A percentile compares a stretch with the other conserved stretches of the same genome.
Evolutionary conservation across 2,797 vertebrate genomes (phyloP).

Genomic region (Babyrousa celebensis): DNA sequence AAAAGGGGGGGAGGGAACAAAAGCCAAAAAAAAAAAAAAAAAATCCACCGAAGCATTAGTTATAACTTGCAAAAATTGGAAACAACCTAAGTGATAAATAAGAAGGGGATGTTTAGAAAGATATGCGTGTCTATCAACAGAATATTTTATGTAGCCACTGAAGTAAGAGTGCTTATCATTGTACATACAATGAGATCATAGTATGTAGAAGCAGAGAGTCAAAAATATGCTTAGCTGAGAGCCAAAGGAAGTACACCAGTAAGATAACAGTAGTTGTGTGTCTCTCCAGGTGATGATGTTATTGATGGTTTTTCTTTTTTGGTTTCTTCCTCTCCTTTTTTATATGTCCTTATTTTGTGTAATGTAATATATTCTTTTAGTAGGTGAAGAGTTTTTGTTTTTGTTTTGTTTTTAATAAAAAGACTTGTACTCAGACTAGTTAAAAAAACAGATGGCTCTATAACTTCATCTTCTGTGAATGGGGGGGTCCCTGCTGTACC

Average conservation of each 20-base stretch:
- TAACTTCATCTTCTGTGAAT: background rate
- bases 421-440: background rate
- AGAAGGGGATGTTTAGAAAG: background rate
- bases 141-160: background rate
- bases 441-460: background rate
- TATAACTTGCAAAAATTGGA: slow-evolving; percentile 40
- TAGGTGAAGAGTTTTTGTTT: background rate
- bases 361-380: background rate
- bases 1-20: too few species aligned
- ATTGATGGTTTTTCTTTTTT: background rate
- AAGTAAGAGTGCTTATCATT: background rate
- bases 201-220: background rate
- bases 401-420: background rate
- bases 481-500: background rate
- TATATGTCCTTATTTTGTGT: background rate
- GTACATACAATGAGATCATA: background rate
- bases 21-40: slow-evolving; percentile 7
- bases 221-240: background rate
- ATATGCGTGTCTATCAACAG: background rate
- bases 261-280: background rate
- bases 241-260: background rate
- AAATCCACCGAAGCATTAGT: background rate
- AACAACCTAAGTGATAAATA: background rate
- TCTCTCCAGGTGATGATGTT: background rate
- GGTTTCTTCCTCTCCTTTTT: background rate